Conservation (phyloP, 2,888 invertebrate genomes). For the Trachelus stipa region DNA sequence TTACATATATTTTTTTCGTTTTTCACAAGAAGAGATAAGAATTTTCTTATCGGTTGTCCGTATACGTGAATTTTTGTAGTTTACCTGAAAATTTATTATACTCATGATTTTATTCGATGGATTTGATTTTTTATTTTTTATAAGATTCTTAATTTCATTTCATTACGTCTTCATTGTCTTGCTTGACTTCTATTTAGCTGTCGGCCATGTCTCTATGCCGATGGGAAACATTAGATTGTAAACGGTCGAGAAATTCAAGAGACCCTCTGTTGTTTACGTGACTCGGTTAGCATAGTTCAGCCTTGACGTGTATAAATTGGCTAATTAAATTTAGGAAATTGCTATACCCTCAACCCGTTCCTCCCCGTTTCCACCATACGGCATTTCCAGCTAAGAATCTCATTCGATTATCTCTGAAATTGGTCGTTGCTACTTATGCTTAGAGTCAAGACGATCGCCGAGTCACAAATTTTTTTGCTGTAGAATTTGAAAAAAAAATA, state of each 20-base stretch:
- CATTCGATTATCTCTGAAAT: conserved; percentile 39
- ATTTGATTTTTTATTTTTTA: background rate
- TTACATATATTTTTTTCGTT: no score
- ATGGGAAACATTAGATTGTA: conserved; percentile 32
- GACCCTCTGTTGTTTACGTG: conserved; percentile 48
- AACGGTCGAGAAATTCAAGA: conserved; percentile 40
- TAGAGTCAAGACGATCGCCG: background rate
- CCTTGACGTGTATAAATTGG: conserved; percentile 51
- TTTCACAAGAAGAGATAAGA: no score
- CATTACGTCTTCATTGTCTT: background rate
- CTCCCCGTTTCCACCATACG: conserved; percentile 42
- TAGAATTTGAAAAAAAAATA: background rate
- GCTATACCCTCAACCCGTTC: conserved; percentile 42
- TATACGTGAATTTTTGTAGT: background rate
- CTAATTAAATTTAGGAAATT: conserved; percentile 57
- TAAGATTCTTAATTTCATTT: background rate
- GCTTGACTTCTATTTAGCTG: background rate
- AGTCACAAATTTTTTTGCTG: background rate
- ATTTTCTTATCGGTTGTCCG: background rate
- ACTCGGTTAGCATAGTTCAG: conserved; percentile 44
- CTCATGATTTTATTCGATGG: background rate
- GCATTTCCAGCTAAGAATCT: conserved; percentile 42
- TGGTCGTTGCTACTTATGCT: conserved; percentile 15
- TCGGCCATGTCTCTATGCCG: conserved; percentile 20
- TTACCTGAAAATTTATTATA: background rate